Conservation (phyloP, 2,113 vertebrate genomes). For the Myrmecophaga tridactyla region DNA sequence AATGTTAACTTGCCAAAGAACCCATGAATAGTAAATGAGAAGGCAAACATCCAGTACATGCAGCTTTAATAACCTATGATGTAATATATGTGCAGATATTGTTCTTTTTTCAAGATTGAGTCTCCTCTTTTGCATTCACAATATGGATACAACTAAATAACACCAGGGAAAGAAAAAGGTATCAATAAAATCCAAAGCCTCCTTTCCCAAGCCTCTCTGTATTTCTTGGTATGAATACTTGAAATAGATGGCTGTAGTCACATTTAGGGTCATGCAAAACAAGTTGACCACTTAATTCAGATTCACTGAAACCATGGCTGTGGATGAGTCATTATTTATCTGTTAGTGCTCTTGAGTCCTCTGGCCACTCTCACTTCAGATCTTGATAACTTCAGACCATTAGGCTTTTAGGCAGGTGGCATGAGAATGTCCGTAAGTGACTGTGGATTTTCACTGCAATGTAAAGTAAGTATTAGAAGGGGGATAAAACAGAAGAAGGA, state of each 20-base stretch:
- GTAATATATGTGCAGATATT: not conserved
- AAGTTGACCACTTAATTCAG: accelerated
- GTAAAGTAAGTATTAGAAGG: not conserved
- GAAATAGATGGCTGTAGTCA: not conserved
- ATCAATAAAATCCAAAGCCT: not conserved
- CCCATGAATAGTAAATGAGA: not conserved
- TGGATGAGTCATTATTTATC: not conserved
- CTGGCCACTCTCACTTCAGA: not conserved
- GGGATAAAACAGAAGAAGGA: too few species aligned
- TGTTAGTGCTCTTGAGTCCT: not conserved
- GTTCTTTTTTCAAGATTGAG: not conserved
- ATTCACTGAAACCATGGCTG: not conserved
- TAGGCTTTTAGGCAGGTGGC: not conserved
- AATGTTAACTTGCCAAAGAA: not conserved
- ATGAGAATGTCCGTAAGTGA: not conserved
- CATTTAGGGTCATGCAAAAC: not conserved
- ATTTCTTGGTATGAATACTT: not conserved
- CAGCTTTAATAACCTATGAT: not conserved
- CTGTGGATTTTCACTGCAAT: not conserved
- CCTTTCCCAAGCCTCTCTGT: not conserved
- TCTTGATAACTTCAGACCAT: not conserved
- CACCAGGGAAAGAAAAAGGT: not conserved
- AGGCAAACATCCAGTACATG: not conserved
- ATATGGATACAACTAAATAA: not conserved
- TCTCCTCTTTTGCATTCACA: not conserved